A percentile compares a stretch with the other conserved stretches of the same genome.
Conservation (phyloP, 2,113 vertebrate genomes). For the Carollia perspicillata region DNA sequence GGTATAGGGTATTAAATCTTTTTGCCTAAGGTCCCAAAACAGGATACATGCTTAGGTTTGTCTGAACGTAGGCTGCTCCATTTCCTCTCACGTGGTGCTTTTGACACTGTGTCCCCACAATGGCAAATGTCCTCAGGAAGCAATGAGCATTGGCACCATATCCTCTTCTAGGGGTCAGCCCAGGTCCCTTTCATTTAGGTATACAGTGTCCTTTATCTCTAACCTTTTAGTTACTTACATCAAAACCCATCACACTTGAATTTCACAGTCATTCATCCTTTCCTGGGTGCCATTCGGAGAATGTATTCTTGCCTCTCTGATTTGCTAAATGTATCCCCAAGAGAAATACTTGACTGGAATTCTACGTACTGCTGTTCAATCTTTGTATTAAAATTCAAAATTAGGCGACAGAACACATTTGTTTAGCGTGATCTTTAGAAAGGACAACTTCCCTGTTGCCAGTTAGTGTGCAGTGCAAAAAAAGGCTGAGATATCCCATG, state of each 20-base stretch:
- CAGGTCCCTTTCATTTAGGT: background rate
- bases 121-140: background rate
- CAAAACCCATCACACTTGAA: conserved; percentile 45
- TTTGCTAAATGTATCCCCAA: conserved; percentile 20
- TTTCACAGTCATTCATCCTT: background rate
- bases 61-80: background rate
- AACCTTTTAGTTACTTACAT: conserved; percentile 43
- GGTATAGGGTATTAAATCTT: background rate
- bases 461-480: background rate
- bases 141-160: background rate
- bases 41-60: background rate
- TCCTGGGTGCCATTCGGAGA: conserved; percentile 17
- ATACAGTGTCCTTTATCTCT: background rate
- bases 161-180: background rate
- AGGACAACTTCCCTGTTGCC: background rate
- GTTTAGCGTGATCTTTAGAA: conserved; percentile 17
- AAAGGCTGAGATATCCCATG: background rate
- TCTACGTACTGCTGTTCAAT: conserved; percentile 14
- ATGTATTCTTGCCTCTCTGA: background rate
- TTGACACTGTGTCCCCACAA: background rate
- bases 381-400: conserved; percentile 53
- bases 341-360: conserved; percentile 30
- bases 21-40: background rate
- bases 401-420: background rate
- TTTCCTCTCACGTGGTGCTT: background rate